Base-by-base conservation (phyloP, 2,113 vertebrate genomes). In the Geococcyx californianus region DNA sequence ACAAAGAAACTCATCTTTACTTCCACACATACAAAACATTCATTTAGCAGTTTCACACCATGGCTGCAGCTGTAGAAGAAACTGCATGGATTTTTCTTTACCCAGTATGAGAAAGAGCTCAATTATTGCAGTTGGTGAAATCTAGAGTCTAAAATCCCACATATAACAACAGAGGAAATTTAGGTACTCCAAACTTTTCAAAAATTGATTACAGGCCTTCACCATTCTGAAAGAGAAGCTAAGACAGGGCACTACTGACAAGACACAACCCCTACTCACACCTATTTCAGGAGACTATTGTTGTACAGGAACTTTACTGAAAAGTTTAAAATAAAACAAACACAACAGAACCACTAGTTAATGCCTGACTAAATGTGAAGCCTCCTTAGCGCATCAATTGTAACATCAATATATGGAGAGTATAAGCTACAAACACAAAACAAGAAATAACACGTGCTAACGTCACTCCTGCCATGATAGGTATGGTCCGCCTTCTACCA, bases 401-500 rank as follows among this genome's bases (percentile, higher is more conserved):
- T 44, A 78, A 25, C 34, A 67, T 29, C 55, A 66, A 63, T 54
- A 45, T 3, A 51, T 1, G 3, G 14, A 20, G 11, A 10, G 6
- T 20, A 51, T 28, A 12, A 72, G 52, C 44, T 56, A 42, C 52
- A 70, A 70, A 67, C 29, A 38, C 10, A 54, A 66, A 76, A 44
- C 49, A 90, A 52, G 54, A 79, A 60, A 18, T 16, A 64, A 52
- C 31, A 34, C 14, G 33, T 51, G 33, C 45, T 40, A 73, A 24
- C 3, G 1, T 18, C n/a, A 25, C 15, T 91, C 42, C 64, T 82
- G 52, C 38, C 11, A 11, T 4, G 26, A 58, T 49, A 83, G 19
- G 25, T 20, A 12, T 0, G 0, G 6, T 6, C 58, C 70, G 67
- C 36, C 47, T 20, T 21, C 40, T 36, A 40, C n/a, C 5, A 5